Base-by-base conservation (phyloP, 2,797 vertebrate genomes). In the Darevskia mixta region DNA sequence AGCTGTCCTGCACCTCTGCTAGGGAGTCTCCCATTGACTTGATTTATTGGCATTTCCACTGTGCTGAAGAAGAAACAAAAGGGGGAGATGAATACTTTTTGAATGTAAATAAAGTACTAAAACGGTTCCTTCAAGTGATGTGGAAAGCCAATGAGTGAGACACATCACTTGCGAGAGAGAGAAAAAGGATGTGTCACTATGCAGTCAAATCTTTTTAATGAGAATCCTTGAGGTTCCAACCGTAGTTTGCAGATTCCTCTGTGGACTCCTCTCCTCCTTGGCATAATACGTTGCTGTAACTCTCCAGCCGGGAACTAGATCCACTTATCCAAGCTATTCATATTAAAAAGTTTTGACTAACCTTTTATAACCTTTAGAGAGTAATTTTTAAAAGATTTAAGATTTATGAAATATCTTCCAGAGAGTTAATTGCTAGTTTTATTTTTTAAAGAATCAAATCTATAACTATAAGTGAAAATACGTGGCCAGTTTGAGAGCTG, bases 1-100 rank as follows among this genome's bases (percentile, higher is more conserved):
- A 94, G 98, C 98, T 0, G 98, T 99, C 87, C 96, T 99, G 88
- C 98, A 99, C 96, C 97, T 99, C 79, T 99, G 99, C 94, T 99
- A 97, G 97, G 93, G 66, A 49, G 41, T 35, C 6, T 18, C 35
- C 84, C 86, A 15, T 85, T 71, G 90, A 67, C 95, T 93, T 77
- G 6, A 87, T 3, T 85, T 75, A n/a, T 0, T 27, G 94, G 85
- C 88, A 0, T 86, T 89, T 94, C 94, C 89, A 61, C 95, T 84
- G 0, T 88, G 67, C 89, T 88, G 90, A 91, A 90, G 95, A 95
- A 86, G 92, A 87, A 88, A 89, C 49, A 89, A 49, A 8, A 7
- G 32, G 75, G 20, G 35, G 20, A 8, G 7, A 23, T 35, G 15
- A 20, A 89, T 83, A 94, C 76, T 95, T 96, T 96, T 94, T 94